phyloP scores from a whole-genome alignment of 2,888 invertebrate species.

The Fragum sueziense region DNA sequence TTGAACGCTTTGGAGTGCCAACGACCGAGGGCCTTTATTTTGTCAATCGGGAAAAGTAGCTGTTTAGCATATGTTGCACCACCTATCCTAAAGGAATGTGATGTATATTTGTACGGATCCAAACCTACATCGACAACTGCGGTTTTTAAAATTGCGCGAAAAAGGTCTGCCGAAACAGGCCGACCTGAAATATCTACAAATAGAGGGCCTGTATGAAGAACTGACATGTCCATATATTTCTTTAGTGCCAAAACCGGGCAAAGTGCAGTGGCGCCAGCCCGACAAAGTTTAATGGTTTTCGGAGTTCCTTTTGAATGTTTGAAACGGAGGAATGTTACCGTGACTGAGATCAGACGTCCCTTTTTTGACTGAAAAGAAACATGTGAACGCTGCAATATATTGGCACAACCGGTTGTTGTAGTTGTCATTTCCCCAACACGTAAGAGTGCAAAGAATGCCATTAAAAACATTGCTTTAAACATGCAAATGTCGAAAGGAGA shows the following conservation, averaged over 20 bases:
- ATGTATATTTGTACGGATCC: slow-evolving; percentile 14
- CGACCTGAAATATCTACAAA: not conserved
- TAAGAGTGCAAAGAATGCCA: not conserved
- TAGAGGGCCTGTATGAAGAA: slow-evolving; percentile 4
- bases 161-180: slow-evolving; percentile 3
- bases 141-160: not conserved
- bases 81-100: slow-evolving; percentile 40
- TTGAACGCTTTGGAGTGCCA: slow-evolving; percentile 29
- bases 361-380: not conserved
- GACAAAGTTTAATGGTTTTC: not conserved
- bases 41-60: not conserved
- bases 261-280: not conserved
- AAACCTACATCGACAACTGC: slow-evolving; percentile 1
- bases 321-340: not conserved
- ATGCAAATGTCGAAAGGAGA: not conserved
- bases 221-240: not conserved
- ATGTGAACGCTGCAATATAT: not conserved
- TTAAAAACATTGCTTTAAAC: not conserved
- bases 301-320: slow-evolving; percentile 13
- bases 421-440: slow-evolving; percentile 9
- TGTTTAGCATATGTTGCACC: slow-evolving; percentile 31
- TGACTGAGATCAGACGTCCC: not conserved
- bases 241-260: slow-evolving; percentile 30
- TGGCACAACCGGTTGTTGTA: not conserved
- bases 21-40: slow-evolving; percentile 30